Percentiles rank a stretch among this genome's conserved stretches.
These are phyloP conservation scores for Reticulitermes lucifugus DNA, from an alignment of 2,888 invertebrate genomes.

Conservation along the genomic window DNA sequence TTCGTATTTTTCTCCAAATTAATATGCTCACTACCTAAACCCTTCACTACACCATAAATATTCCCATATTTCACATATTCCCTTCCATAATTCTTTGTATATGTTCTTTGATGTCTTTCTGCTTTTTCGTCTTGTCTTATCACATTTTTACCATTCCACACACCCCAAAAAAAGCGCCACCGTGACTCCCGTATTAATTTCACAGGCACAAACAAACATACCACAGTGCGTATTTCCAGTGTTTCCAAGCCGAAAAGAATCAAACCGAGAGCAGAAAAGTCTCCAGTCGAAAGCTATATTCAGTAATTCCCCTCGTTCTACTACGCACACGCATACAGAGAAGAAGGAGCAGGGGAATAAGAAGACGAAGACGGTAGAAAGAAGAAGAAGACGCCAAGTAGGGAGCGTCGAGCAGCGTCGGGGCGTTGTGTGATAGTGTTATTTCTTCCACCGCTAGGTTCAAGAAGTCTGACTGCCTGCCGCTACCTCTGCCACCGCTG, in stretches of 20 bases:
- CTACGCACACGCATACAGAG: slow-evolving; percentile 48
- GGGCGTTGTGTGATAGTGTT: slow-evolving; percentile 28
- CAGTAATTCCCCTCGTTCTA: slow-evolving; percentile 5
- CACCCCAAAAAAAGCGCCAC: background rate
- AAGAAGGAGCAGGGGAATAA: slow-evolving; percentile 1
- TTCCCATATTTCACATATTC: background rate
- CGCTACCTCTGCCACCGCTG: background rate
- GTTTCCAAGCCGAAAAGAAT: background rate
- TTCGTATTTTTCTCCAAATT: background rate
- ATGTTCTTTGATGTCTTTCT: background rate
- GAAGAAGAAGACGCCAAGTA: slow-evolving; percentile 16
- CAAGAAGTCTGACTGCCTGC: background rate
- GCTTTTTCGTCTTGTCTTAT: background rate
- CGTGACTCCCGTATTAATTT: background rate
- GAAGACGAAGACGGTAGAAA: background rate
- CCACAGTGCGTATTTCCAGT: background rate
- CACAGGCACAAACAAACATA: background rate
- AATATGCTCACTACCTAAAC: background rate
- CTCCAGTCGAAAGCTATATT: background rate
- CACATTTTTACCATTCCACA: background rate
- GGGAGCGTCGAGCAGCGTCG: background rate
- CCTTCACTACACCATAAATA: background rate
- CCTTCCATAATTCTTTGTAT: background rate
- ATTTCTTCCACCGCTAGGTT: slow-evolving; percentile 19
- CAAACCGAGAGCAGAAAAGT: background rate